Percentiles rank a stretch among this genome's conserved stretches.
Evolutionary conservation across 1,140 invertebrate species (phyloP).

Genomic region (Lepidurus apus): DNA sequence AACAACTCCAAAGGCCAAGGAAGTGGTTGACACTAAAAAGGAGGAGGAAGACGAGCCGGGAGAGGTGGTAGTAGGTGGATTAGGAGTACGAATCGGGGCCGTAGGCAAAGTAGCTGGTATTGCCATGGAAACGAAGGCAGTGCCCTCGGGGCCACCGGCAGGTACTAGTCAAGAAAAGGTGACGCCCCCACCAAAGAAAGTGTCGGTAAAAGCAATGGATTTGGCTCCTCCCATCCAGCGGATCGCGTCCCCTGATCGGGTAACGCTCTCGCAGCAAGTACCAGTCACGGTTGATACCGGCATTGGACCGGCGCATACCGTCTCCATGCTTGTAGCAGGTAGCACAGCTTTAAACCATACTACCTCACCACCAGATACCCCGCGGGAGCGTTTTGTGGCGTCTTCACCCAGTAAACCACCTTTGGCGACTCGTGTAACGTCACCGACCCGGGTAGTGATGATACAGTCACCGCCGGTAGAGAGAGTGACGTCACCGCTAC

Average conservation of each 20-base stretch:
- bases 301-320: conserved; percentile 35
- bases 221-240: neutral
- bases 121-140: conserved; percentile 31
- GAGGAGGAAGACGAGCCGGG: conserved; percentile 27
- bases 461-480: conserved; percentile 20
- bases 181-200: neutral
- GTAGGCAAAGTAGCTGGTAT: conserved; percentile 32
- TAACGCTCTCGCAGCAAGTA: conserved; percentile 12
- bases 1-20: neutral
- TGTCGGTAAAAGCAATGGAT: conserved; percentile 5
- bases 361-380: conserved; percentile 28
- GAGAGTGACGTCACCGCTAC: conserved; percentile 22
- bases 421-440: conserved; percentile 24
- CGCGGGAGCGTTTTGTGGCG: neutral
- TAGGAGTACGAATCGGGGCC: conserved; percentile 33
- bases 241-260: neutral
- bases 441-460: conserved; percentile 11
- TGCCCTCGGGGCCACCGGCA: neutral
- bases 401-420: neutral
- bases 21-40: conserved; percentile 1
- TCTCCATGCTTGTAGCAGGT: conserved; percentile 37
- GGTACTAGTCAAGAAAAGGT: neutral
- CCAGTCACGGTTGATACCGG: conserved; percentile 38
- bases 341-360: conserved; percentile 33
- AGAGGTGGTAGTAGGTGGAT: conserved; percentile 33